These are phyloP conservation scores for Azemiops feae DNA, from an alignment of 2,113 vertebrate species.

Conservation along the genomic window DNA sequence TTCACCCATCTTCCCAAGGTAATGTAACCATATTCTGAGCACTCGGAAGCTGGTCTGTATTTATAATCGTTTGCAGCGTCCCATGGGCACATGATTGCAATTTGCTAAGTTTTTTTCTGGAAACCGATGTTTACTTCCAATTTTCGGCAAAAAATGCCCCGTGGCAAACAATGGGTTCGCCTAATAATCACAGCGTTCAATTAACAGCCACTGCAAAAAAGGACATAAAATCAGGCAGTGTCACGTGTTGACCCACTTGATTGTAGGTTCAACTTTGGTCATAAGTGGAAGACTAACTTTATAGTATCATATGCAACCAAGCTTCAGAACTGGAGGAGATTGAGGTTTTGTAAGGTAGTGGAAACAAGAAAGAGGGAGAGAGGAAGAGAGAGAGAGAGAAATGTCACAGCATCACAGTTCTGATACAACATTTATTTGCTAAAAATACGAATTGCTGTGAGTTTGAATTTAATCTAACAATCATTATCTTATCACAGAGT, in stretches of 20 bases:
- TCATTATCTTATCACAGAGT: not conserved
- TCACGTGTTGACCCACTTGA: not conserved
- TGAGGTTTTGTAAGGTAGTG: not conserved
- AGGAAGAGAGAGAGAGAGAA: not conserved
- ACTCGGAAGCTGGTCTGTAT: not conserved
- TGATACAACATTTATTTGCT: not conserved
- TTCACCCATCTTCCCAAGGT: not conserved
- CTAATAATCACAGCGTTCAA: not conserved
- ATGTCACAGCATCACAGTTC: not conserved
- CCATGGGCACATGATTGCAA: not conserved
- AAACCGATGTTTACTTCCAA: not conserved
- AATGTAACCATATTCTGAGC: not conserved
- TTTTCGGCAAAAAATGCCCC: not conserved
- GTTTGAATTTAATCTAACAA: not conserved
- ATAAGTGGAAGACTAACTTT: not conserved
- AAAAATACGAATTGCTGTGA: not conserved
- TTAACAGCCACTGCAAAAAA: not conserved
- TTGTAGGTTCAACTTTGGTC: not conserved
- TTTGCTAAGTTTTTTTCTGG: not conserved
- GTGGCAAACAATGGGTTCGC: not conserved
- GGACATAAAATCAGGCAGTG: too few relatives aligned
- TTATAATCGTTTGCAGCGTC: not conserved
- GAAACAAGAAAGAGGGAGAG: not conserved
- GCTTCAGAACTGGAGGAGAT: not conserved
- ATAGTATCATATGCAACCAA: not conserved